Evolutionary conservation across 2,113 vertebrate genomes (phyloP), one percentile per base, ranked within the genome.

Genomic region (Lycaon pictus): DNA sequence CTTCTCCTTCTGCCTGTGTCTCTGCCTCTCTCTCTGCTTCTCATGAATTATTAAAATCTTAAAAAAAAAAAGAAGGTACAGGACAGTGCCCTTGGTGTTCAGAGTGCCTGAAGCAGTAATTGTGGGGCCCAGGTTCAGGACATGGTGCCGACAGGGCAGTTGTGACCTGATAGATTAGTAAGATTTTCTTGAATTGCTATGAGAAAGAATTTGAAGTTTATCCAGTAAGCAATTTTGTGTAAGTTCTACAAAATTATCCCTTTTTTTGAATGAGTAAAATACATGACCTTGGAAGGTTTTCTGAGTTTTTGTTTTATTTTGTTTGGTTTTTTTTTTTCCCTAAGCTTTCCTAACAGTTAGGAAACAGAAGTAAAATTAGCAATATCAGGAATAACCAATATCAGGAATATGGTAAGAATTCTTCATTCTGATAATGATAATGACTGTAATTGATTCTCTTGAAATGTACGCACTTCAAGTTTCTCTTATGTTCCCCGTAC

Each of bases 341-440:
- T 13, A 12, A 62, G 74, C 32, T 81, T 74, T 67, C 32, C 32
- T 74, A 74, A 84, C 51, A 86, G 16, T 74, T 76, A 17, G 58
- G n/a, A 93, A 93, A 82, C 58, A 53, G 22, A 72, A 93, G 48
- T 89, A 35, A 79, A 88, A 80, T 82, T 12, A 60, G 27, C 87
- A 77, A 5, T 43, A 35, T 69, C 12, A 62, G 27, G 27, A 82
- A 86, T 88, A 76, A 79, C 58, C 29, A 72, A 22, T 1, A 27
- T 74, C 51, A 72, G 37, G 11, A 84, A 43, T 81, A 53, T n/a
- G 63, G 23, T 32, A 76, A 62, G 53, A 76, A 80, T 76, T 90
- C 22, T 82, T 88, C 22, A 48, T 95, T 97, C 43, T 77, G 32
- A 63, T 82, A 83, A 43, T 76, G 74, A 86, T 65, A 71, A 79